phyloP scores from a whole-genome alignment of 2,888 invertebrate genomes.

The Nomada fucata region DNA sequence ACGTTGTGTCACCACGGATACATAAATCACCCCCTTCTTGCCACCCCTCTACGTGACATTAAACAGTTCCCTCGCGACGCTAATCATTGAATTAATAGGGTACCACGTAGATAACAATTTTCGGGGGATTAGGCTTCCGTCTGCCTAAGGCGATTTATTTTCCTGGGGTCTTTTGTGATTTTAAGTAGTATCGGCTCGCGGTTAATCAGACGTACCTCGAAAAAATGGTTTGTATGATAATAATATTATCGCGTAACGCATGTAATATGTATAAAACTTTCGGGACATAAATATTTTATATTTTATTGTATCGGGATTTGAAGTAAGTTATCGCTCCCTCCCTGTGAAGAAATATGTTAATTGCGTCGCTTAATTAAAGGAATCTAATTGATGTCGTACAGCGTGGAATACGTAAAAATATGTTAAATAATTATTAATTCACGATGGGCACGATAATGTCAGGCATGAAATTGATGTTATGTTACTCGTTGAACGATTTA shows the following conservation, averaged over 20 bases:
- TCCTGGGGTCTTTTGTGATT: no score
- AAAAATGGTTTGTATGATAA: no score
- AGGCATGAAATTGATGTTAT: background rate
- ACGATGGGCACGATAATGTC: background rate
- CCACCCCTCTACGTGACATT: background rate
- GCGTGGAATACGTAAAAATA: background rate
- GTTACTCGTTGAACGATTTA: background rate
- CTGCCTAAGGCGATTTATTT: background rate
- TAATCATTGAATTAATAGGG: background rate
- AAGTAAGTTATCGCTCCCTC: background rate
- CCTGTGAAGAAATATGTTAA: background rate
- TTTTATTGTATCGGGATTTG: background rate
- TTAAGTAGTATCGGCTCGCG: no score
- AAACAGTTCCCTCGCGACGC: background rate
- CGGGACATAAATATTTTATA: background rate
- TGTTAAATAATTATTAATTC: background rate
- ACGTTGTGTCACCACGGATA: background rate
- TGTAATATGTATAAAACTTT: no score
- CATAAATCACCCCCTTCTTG: constrained; percentile 6
- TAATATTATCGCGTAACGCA: no score
- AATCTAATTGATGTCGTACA: background rate
- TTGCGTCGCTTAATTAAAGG: background rate
- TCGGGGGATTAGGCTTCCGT: background rate
- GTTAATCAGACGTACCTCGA: no score
- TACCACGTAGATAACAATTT: background rate